Conservation (phyloP, 2,113 vertebrate genomes). For the Corythornis madagascariensis region DNA sequence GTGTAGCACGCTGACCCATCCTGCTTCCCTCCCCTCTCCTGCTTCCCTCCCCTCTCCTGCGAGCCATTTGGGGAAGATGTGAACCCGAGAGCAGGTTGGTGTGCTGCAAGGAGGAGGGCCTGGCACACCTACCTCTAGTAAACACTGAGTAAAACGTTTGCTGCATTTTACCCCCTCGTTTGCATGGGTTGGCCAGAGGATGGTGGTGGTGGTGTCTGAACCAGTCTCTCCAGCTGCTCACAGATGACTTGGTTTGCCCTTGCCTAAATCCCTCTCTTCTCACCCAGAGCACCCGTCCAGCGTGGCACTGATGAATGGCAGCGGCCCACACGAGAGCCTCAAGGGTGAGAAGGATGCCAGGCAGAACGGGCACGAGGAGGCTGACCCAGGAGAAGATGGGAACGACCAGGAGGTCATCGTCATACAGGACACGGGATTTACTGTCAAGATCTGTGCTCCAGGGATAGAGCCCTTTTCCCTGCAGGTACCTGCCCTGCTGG, state of each 20-base stretch:
- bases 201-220: accelerated
- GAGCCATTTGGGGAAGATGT: background rate
- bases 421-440: slow-evolving; percentile 98
- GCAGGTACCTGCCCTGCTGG: slow-evolving; percentile 78
- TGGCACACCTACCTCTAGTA: background rate
- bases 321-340: slow-evolving; percentile 76
- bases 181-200: background rate
- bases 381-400: slow-evolving; percentile 83
- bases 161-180: background rate
- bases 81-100: background rate
- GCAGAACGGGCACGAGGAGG: slow-evolving; percentile 82
- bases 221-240: background rate
- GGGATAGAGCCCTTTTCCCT: slow-evolving; percentile 93
- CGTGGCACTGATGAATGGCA: slow-evolving; percentile 89
- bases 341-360: slow-evolving; percentile 74
- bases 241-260: background rate
- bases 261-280: background rate
- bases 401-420: slow-evolving; percentile 98
- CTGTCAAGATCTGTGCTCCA: slow-evolving; percentile 93
- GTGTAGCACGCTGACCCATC: background rate
- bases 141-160: background rate
- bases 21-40: slow-evolving; percentile 9
- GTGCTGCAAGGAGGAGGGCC: background rate
- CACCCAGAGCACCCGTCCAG: slow-evolving; percentile 79
- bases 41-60: background rate